Conservation (phyloP, 2,797 vertebrate species). For the Carcharodon carcharias region DNA sequence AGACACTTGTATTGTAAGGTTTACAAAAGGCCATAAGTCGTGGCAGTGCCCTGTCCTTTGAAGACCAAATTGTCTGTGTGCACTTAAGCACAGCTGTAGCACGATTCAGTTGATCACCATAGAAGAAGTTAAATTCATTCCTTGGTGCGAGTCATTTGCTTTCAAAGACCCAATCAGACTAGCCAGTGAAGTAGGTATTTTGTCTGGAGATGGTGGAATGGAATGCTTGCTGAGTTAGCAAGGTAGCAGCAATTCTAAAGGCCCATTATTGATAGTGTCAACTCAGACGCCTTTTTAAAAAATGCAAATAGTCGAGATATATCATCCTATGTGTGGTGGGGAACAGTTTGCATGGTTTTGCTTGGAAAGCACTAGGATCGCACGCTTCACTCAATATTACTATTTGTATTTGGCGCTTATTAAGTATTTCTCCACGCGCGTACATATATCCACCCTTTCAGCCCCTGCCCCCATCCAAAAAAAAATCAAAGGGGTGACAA, state of each 20-base stretch:
- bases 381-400: neutral
- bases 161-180: neutral
- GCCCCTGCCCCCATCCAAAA: neutral
- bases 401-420: neutral
- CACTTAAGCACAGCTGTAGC: neutral
- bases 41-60: neutral
- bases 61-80: conserved; percentile 7
- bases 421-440: neutral
- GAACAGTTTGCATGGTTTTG: neutral
- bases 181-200: neutral
- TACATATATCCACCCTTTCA: neutral
- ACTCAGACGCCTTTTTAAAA: neutral
- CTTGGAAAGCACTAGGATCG: neutral
- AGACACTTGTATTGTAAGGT: conserved; percentile 58
- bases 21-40: conserved; percentile 50
- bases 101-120: conserved; percentile 9
- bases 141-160: neutral
- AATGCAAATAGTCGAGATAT: neutral
- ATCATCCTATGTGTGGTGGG: neutral
- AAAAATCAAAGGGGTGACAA: neutral
- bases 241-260: neutral
- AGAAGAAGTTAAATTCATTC: conserved; percentile 11
- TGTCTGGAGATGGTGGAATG: neutral
- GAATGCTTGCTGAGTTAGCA: neutral
- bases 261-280: neutral